Percentiles rank a stretch among this genome's conserved stretches.
These are phyloP conservation scores for Drosophila mauritiana DNA, from an alignment of 1,140 invertebrate species.

Conservation along the genomic window DNA sequence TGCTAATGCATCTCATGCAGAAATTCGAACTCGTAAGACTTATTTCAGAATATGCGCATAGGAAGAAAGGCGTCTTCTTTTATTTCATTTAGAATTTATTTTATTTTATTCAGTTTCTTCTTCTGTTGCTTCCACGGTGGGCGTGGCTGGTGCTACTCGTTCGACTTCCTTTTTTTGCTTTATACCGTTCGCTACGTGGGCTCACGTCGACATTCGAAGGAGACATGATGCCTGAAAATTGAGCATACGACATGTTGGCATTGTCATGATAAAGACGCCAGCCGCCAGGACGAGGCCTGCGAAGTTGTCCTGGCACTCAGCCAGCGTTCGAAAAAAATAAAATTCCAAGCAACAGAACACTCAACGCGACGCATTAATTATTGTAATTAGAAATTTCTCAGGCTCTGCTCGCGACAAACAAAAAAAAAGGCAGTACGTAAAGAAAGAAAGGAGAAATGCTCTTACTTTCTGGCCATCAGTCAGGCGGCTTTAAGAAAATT, in stretches of 20 bases:
- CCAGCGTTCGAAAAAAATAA: conserved; percentile 19
- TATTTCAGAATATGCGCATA: conserved; percentile 29
- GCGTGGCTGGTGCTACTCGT: conserved; percentile 1
- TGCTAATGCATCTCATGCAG: conserved; percentile 26
- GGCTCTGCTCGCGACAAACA: conserved; percentile 25
- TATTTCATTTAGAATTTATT: conserved; percentile 43
- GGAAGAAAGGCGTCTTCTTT: background rate
- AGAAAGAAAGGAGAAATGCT: conserved; percentile 11
- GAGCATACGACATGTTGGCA: conserved; percentile 60
- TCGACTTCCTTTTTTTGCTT: conserved; percentile 5
- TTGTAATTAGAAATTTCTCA: conserved; percentile 76
- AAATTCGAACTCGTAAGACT: conserved; percentile 13
- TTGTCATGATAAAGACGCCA: conserved; percentile 55
- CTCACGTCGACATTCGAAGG: conserved; percentile 49
- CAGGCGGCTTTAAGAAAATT: conserved; percentile 47
- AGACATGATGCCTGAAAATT: conserved; percentile 59
- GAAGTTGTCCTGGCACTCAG: conserved; percentile 42
- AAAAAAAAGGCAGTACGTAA: background rate
- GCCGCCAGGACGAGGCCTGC: conserved; percentile 20
- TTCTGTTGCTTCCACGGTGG: conserved; percentile 6
- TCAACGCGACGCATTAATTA: conserved; percentile 67
- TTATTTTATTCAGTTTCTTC: conserved; percentile 23
- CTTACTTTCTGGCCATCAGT: conserved; percentile 51
- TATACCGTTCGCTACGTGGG: conserved; percentile 39
- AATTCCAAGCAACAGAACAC: conserved; percentile 37